Conservation (phyloP, 2,888 invertebrate species). For the Hypolimnas misippus region DNA sequence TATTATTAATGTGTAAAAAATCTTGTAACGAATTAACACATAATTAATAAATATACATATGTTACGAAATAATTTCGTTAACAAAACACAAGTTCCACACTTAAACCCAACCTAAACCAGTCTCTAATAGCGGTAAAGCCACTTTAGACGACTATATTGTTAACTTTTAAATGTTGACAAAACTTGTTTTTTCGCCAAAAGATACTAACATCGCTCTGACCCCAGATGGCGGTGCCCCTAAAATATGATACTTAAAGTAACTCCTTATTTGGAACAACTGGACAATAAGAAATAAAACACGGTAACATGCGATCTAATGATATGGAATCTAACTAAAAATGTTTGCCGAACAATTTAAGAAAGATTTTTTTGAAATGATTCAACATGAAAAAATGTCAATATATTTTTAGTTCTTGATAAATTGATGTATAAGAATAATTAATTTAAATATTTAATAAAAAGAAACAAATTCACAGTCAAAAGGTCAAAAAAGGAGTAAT, state of each 20-base stretch:
- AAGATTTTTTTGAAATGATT: neutral
- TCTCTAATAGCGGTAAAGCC: constrained; percentile 34
- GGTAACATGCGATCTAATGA: constrained; percentile 11
- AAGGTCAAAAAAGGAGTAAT: constrained; percentile 3
- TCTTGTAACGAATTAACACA: neutral
- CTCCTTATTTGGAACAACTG: constrained; percentile 22
- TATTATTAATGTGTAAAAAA: no score
- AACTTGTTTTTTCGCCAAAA: constrained; percentile 33
- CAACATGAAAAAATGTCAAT: neutral
- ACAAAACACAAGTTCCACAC: neutral
- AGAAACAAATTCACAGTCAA: neutral
- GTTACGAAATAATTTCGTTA: neutral
- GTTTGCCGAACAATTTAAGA: constrained; percentile 7
- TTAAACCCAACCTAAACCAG: constrained; percentile 25
- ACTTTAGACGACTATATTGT: constrained; percentile 24
- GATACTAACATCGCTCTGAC: constrained; percentile 31
- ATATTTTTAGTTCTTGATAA: neutral
- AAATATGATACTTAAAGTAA: constrained; percentile 19
- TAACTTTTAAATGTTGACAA: constrained; percentile 27
- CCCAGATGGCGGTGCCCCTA: constrained; percentile 21
- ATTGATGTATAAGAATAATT: neutral
- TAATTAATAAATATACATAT: neutral
- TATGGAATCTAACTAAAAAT: constrained; percentile 16
- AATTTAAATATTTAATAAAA: neutral
- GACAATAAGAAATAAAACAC: constrained; percentile 21